phyloP scores from a whole-genome alignment of 2,797 vertebrate genomes.

The Lepus oiostolus region DNA sequence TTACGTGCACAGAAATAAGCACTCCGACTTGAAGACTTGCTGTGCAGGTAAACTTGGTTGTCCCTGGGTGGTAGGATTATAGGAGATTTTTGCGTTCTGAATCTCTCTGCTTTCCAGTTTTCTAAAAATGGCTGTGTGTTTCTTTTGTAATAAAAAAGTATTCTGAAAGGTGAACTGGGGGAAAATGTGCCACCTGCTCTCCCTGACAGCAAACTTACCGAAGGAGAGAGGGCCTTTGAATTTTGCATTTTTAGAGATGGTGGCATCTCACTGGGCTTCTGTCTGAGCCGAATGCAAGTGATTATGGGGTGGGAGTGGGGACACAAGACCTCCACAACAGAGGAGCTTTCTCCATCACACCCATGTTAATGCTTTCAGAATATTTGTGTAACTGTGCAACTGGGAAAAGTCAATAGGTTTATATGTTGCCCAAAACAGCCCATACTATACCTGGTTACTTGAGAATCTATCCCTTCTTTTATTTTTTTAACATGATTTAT shows the following conservation, averaged over 20 bases:
- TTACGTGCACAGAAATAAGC: not conserved
- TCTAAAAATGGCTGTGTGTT: not conserved
- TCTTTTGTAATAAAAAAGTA: not conserved
- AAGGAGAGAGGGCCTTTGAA: not conserved
- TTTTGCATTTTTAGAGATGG: not conserved
- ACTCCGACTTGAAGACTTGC: conserved; percentile 8
- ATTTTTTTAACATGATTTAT: too few species aligned
- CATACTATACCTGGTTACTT: not conserved
- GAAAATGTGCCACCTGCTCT: not conserved
- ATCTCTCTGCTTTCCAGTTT: not conserved
- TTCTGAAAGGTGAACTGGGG: not conserved
- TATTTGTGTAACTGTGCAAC: not conserved
- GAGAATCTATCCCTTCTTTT: not conserved
- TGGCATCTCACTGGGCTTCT: not conserved
- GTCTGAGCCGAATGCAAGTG: not conserved
- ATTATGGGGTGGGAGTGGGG: not conserved
- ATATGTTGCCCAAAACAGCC: not conserved
- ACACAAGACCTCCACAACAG: not conserved
- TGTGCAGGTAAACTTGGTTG: not conserved
- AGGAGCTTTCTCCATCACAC: not conserved
- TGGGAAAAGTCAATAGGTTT: not conserved
- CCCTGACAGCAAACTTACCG: not conserved
- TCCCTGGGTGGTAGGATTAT: not conserved
- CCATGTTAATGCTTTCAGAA: not conserved
- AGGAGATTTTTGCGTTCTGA: conserved; percentile 41